A percentile compares a stretch with the other conserved stretches of the same genome.
phyloP scores from a whole-genome alignment of 2,113 vertebrate genomes.

The Felis catus region DNA sequence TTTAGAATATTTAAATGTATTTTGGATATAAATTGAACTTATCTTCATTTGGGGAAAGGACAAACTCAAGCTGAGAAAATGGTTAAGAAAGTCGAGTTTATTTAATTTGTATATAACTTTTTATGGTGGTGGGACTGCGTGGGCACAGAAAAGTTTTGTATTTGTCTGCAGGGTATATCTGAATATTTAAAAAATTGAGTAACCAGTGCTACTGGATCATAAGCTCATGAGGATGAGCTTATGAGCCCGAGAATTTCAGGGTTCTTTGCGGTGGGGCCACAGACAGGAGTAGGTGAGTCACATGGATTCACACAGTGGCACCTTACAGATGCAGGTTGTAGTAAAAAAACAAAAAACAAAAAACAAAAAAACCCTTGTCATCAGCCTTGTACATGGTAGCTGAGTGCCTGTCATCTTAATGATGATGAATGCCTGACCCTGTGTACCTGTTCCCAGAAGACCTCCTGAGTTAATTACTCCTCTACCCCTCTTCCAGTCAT shows the following conservation, averaged over 20 bases:
- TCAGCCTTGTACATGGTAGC: not conserved
- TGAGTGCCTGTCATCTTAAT: not conserved
- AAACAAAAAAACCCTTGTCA: not conserved
- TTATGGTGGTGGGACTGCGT: not conserved
- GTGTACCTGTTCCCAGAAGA: not conserved
- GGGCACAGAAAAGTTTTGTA: not conserved
- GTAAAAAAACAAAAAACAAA: not conserved
- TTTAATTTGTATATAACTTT: not conserved
- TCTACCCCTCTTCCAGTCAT: not conserved
- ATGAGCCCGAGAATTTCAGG: not conserved
- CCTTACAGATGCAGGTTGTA: rapidly evolving
- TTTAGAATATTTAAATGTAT: constrained; percentile 68
- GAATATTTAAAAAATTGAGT: not conserved
- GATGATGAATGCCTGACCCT: not conserved
- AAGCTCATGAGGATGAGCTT: not conserved
- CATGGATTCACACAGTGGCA: not conserved
- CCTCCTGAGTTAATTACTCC: not conserved
- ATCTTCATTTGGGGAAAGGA: constrained; percentile 21
- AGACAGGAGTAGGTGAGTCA: not conserved
- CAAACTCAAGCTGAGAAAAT: constrained; percentile 30
- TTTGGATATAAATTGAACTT: constrained; percentile 65
- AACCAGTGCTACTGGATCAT: not conserved
- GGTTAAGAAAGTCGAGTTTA: not conserved
- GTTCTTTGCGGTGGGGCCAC: not conserved
- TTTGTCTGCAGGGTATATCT: not conserved